A percentile compares a stretch with the other conserved stretches of the same genome.
These are phyloP conservation scores for Chlorodrepanis virens DNA, from an alignment of 2,113 vertebrate species.

Conservation along the genomic window DNA sequence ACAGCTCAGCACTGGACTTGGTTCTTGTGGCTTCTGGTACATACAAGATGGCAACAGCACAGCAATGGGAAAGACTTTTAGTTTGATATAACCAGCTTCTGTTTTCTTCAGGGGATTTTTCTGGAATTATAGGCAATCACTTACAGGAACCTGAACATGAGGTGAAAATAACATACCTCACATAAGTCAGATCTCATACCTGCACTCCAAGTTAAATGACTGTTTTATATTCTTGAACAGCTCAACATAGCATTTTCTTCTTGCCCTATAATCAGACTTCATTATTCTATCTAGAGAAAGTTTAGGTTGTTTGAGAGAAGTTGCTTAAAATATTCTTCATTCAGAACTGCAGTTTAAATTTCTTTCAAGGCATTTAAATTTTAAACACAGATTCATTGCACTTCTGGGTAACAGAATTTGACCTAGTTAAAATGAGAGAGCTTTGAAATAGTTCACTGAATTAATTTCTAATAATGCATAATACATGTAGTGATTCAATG, in stretches of 20 bases:
- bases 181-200: constrained; percentile 73
- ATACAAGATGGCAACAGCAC: neutral
- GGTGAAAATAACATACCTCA: constrained; percentile 81
- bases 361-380: neutral
- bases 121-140: constrained; percentile 75
- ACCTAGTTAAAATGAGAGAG: constrained; percentile 20
- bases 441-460: constrained; percentile 19
- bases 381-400: neutral
- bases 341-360: neutral
- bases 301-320: constrained; percentile 34
- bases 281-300: constrained; percentile 84
- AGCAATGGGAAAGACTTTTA: neutral
- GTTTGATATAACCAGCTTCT: constrained; percentile 1
- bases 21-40: neutral
- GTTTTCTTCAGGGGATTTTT: constrained; percentile 81
- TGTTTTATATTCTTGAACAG: constrained; percentile 77
- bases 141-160: constrained; percentile 79
- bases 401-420: constrained; percentile 46
- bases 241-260: constrained; percentile 74
- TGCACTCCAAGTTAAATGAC: constrained; percentile 77
- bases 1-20: neutral
- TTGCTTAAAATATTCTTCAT: neutral
- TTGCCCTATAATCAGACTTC: constrained; percentile 81
- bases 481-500: neutral
- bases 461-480: constrained; percentile 21